A percentile compares a stretch with the other conserved stretches of the same genome.
phyloP scores from a whole-genome alignment of 2,113 vertebrate species.

The Cololabis saira region DNA sequence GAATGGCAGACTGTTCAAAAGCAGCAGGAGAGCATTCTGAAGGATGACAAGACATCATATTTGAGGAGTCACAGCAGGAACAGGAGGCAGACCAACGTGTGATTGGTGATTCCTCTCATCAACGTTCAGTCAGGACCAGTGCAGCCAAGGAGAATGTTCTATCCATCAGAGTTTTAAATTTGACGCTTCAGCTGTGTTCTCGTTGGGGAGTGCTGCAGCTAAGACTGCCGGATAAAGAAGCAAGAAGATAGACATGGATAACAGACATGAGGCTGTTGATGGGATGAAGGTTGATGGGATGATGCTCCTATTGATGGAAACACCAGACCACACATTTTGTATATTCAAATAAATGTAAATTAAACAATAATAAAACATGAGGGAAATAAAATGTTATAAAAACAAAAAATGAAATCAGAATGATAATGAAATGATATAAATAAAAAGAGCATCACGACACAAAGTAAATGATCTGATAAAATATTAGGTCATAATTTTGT shows the following conservation, averaged over 20 bases:
- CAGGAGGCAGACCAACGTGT: constrained; percentile 1
- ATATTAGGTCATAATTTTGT: too few relatives aligned
- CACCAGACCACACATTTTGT: too few relatives aligned
- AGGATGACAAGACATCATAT: constrained; percentile 40
- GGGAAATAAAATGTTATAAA: too few relatives aligned
- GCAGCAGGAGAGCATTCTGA: constrained; percentile 50
- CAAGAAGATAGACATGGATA: neutral
- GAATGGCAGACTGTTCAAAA: constrained; percentile 44
- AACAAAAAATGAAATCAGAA: too few relatives aligned
- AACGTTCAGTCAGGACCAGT: neutral
- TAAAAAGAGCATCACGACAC: too few relatives aligned
- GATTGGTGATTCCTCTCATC: constrained; percentile 38
- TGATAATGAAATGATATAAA: too few relatives aligned
- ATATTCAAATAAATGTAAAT: too few relatives aligned
- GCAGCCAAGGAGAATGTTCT: neutral
- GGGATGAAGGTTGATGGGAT: neutral
- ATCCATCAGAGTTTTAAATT: too few relatives aligned
- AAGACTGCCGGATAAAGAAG: neutral
- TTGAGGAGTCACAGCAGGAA: constrained; percentile 46
- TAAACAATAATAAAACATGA: too few relatives aligned
- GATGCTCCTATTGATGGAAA: too few relatives aligned
- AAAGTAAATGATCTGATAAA: too few relatives aligned
- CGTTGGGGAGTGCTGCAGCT: neutral
- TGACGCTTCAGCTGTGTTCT: too few relatives aligned
- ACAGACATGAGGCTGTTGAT: neutral